Base-by-base conservation (phyloP, 2,888 invertebrate genomes). In the Epinotia bilunana region DNA sequence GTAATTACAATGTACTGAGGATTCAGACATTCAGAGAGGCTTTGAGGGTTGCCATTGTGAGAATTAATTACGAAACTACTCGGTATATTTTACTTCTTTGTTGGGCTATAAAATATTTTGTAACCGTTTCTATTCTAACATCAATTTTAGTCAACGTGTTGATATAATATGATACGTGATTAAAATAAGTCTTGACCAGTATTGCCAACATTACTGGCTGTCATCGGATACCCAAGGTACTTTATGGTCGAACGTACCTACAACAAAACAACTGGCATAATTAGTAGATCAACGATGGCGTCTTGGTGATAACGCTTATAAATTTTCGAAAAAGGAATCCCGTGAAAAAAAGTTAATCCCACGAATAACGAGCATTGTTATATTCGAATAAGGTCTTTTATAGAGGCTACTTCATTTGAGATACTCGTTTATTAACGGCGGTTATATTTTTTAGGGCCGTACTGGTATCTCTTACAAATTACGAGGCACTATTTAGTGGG, bases 1-100 rank as follows among this genome's bases (percentile, higher is more conserved):
- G 90, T 93, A 91, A 93, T 93, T 92, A 93, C 91, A 91, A 91
- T 89, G 92, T 90, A 87, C 83, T 76, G 77, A 86, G 86, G 85
- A 88, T 88, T 84, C 85, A 84, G 83, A 84, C 82, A 83, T 86
- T 85, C 79, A 83, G 81, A 82, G 80, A 79, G 81, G 78, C 81
- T 82, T 80, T 80, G 79, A 79, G 80, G 80, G 81, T 83, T 81
- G 74, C 83, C 83, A 87, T 87, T 88, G 88, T 89, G 77, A 77
- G 84, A 85, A 91, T 91, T 91, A 89, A 90, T 91, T 88, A 90
- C 83, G 79, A 79, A 85, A 86, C 85, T 85, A 84, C 84, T 84
- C 82, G 80, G 76, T 85, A 86, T 85, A 85, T 86, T 85, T 86
- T 83, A 83, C 80, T 80, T 80, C 81, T 85, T 89, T 88, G 86